Evolutionary conservation across 2,797 vertebrate genomes (phyloP), one percentile per base, ranked within the genome.

Genomic region (Oophaga sylvatica): DNA sequence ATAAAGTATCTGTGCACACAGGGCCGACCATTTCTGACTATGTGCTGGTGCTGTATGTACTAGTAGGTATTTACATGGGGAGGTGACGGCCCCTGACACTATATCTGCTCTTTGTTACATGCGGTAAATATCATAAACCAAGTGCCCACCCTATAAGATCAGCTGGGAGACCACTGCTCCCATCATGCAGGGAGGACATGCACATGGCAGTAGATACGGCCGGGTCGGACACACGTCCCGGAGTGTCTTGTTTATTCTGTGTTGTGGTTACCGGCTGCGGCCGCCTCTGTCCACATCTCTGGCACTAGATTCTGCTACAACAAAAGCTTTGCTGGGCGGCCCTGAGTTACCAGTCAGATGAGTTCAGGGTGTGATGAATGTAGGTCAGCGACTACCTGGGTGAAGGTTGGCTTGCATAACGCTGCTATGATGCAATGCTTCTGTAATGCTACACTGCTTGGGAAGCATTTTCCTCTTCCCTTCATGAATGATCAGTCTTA

Each of bases 211-310:
- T 67, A 26, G 65, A 26, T n/a, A 20, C 22, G 1, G 62, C 22
- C 1, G 62, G 62, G 1, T 65, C 3, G 26, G 65, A 9, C n/a
- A n/a, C 11, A 15, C 15, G 48, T 11, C 12, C 4, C 26, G 13
- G n/a, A 0, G 1, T 15, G 8, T 20, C 68, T 73, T 76, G 73
- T 76, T 53, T 76, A n/a, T 56, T 17, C 22, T 26, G 2, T 77
- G n/a, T 77, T 77, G 53, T 77, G 75, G 75, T 77, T 56, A 77
- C 75, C n/a, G 48, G 26, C 26, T 26, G 26, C 26, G 26, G 26
- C 26, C 26, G 26, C 5, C 20, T 19, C 68, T 45, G 41, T 20
- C 3, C 22, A n/a, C 9, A 22, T 41, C 10, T 10, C 6, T 5
- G 35, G 15, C 67, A 5, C 3, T 31, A 29, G 35, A 17, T 8